Percentiles rank a stretch among this genome's conserved stretches.
Evolutionary conservation across 2,113 vertebrate genomes (phyloP).

Genomic region (Amphilophus citrinellus): DNA sequence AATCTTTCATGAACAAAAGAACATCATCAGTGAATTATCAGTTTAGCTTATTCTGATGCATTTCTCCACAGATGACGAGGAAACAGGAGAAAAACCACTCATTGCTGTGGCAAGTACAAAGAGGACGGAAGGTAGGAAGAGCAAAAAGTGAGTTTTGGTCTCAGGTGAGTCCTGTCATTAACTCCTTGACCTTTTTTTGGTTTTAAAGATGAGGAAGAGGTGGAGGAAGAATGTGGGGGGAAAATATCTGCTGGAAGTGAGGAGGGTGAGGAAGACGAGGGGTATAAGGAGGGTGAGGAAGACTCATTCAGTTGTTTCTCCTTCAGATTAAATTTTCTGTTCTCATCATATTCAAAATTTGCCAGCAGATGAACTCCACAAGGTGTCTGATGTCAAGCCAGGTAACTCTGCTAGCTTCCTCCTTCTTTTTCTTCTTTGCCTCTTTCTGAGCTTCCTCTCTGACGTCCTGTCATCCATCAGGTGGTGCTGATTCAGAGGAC

Average conservation of each 20-base stretch:
- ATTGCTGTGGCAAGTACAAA: background rate
- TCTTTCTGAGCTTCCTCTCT: background rate
- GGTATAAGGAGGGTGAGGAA: background rate
- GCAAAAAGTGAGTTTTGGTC: background rate
- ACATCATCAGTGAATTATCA: background rate
- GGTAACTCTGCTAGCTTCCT: background rate
- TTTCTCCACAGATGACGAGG: slow-evolving; percentile 9
- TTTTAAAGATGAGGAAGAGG: background rate
- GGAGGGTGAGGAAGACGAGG: slow-evolving; percentile 3
- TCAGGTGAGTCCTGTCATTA: background rate
- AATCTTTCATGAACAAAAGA: background rate
- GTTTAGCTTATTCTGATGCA: background rate
- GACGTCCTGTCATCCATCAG: background rate
- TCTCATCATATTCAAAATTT: background rate
- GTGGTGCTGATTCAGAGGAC: background rate
- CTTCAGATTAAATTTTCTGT: background rate
- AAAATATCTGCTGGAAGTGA: background rate
- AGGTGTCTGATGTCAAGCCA: background rate
- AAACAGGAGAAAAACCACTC: background rate
- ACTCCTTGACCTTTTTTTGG: background rate
- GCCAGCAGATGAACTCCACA: background rate
- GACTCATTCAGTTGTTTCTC: background rate
- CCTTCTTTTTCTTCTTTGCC: too few relatives aligned
- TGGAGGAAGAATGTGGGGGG: background rate
- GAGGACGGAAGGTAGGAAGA: slow-evolving; percentile 10